phyloP scores from a whole-genome alignment of 2,888 invertebrate genomes.

The Lasioglossum villosulum region DNA sequence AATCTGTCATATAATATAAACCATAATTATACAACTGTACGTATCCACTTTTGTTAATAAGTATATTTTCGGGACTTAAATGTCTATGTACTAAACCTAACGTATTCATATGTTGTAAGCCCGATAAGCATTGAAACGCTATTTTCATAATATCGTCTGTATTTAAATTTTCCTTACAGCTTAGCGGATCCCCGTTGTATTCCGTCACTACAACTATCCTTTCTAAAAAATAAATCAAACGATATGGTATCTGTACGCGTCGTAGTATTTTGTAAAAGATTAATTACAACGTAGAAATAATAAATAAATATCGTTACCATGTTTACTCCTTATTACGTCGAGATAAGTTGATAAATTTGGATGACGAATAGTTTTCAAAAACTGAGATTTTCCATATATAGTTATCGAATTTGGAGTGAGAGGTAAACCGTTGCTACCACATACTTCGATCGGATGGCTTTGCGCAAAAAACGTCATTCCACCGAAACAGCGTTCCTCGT shows the following conservation, averaged over 20 bases:
- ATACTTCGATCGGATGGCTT: slow-evolving; percentile 94
- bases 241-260: background rate
- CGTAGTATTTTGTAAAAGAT: slow-evolving; percentile 42
- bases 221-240: slow-evolving; percentile 86
- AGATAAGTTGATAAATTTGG: slow-evolving; percentile 94
- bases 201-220: slow-evolving; percentile 93
- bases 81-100: slow-evolving; percentile 92
- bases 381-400: slow-evolving; percentile 95
- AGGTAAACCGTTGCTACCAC: slow-evolving; percentile 98
- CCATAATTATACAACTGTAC: slow-evolving; percentile 97
- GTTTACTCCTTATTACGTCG: slow-evolving; percentile 96
- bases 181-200: slow-evolving; percentile 89
- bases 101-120: slow-evolving; percentile 90
- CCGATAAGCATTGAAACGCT: slow-evolving; percentile 90
- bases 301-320: slow-evolving; percentile 88
- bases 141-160: slow-evolving; percentile 87
- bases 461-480: slow-evolving; percentile 96
- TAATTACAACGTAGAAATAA: background rate
- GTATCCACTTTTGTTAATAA: slow-evolving; percentile 89
- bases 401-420: slow-evolving; percentile 98
- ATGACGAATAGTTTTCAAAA: slow-evolving; percentile 91
- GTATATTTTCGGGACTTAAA: slow-evolving; percentile 92
- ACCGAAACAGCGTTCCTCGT: slow-evolving; percentile 88
- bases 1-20: slow-evolving; percentile 95
- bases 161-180: slow-evolving; percentile 85